These are phyloP conservation scores for Allacma fusca DNA, from an alignment of 2,888 invertebrate genomes.

Conservation along the genomic window DNA sequence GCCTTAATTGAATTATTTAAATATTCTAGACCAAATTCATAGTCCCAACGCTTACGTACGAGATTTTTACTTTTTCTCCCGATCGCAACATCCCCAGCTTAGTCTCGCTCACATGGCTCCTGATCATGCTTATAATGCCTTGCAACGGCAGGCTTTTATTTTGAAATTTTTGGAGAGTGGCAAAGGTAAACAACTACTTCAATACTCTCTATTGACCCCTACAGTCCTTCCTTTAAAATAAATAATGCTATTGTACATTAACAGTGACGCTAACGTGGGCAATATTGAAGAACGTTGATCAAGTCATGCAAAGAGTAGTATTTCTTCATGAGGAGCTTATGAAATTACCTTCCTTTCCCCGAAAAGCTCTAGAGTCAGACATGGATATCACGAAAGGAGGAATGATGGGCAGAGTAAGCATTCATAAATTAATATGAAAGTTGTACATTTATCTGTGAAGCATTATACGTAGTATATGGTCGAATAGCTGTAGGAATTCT, in stretches of 20 bases:
- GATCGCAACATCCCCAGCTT: slow-evolving; percentile 97
- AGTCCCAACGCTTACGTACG: slow-evolving; percentile 94
- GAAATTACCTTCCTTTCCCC: slow-evolving; percentile 97
- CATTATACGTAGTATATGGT: no score
- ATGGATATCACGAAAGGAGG: slow-evolving; percentile 90
- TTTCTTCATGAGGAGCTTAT: slow-evolving; percentile 98
- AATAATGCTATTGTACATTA: not conserved
- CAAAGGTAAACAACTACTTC: slow-evolving; percentile 68
- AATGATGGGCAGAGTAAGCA: slow-evolving; percentile 79
- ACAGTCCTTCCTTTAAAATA: not conserved
- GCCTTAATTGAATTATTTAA: no score
- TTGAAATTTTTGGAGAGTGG: slow-evolving; percentile 98
- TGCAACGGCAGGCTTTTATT: slow-evolving; percentile 88
- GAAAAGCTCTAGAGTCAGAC: slow-evolving; percentile 97
- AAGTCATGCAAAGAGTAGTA: slow-evolving; percentile 95
- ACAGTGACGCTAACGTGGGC: slow-evolving; percentile 85
- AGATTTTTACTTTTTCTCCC: slow-evolving; percentile 93
- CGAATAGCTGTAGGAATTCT: no score
- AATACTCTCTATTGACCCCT: slow-evolving; percentile 13
- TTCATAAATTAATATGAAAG: no score
- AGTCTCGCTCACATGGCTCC: slow-evolving; percentile 92
- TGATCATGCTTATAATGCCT: slow-evolving; percentile 85
- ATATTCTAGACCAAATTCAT: slow-evolving; percentile 87
- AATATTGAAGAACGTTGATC: slow-evolving; percentile 86
- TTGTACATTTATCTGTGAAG: no score